Conservation (phyloP, 30 jellyfish, hydroid and myxozoan genomes). For the Hydractinia symbiolongicarpus region DNA sequence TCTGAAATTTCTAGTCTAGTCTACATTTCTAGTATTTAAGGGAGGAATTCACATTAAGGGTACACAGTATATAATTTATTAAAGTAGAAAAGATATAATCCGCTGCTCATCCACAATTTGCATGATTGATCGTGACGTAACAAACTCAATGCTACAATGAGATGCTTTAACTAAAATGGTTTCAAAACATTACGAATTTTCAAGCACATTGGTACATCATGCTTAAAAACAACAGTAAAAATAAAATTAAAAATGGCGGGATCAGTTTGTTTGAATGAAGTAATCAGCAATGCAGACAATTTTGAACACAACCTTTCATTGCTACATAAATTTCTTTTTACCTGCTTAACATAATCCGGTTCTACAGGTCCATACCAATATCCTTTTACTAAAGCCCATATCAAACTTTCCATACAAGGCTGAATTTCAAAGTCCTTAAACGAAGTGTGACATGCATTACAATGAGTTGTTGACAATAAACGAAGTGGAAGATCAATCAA, state of each 20-base stretch:
- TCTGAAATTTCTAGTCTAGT: no score
- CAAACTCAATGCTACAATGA: slow-evolving; percentile 68
- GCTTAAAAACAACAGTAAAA: no score
- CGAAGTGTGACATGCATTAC: neutral
- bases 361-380: slow-evolving; percentile 96
- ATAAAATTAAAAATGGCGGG: no score
- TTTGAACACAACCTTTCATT: no score
- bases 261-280: no score
- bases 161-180: slow-evolving; percentile 43
- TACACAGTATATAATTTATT: no score
- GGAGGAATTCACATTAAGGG: no score
- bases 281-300: no score
- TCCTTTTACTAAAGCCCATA: slow-evolving; percentile 93
- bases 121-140: slow-evolving; percentile 81
- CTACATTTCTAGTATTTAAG: no score
- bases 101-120: slow-evolving; percentile 76
- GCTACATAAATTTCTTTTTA: neutral
- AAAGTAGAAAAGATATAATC: slow-evolving; percentile 66
- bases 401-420: slow-evolving; percentile 69
- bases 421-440: slow-evolving; percentile 86
- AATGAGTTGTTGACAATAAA: no score
- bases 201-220: neutral
- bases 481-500: neutral
- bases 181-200: neutral
- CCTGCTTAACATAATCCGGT: slow-evolving; percentile 75